Percentiles rank a stretch among this genome's conserved stretches.
phyloP scores from a whole-genome alignment of 1,140 invertebrate species.

The Heliconius himera region DNA sequence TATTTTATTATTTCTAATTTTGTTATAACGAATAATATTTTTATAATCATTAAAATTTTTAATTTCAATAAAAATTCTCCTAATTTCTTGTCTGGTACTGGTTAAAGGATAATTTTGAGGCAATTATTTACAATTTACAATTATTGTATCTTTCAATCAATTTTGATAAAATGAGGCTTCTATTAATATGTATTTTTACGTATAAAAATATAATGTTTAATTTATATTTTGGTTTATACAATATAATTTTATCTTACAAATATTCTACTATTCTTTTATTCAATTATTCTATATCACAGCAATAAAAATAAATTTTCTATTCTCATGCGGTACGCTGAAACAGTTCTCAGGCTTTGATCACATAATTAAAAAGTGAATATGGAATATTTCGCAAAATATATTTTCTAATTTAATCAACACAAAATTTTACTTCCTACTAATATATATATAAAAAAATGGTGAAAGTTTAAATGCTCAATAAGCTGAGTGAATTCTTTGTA shows the following conservation, averaged over 20 bases:
- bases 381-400: not conserved
- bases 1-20: too few species aligned
- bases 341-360: slow-evolving; percentile 1
- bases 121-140: too few species aligned
- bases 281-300: not conserved
- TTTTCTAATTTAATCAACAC: not conserved
- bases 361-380: not conserved
- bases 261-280: not conserved
- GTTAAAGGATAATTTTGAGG: too few species aligned
- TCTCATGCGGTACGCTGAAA: not conserved
- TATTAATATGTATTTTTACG: too few species aligned
- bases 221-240: not conserved
- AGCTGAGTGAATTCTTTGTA: not conserved
- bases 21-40: too few species aligned
- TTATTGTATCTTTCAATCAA: too few species aligned
- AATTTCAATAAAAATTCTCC: too few species aligned
- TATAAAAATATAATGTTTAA: not conserved
- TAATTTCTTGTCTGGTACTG: too few species aligned
- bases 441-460: not conserved
- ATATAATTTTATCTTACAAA: not conserved
- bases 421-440: not conserved
- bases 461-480: not conserved
- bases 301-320: slow-evolving; percentile 12
- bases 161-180: too few species aligned
- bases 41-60: too few species aligned